Conservation (phyloP, 2,797 vertebrate genomes). For the Trichosurus vulpecula region DNA sequence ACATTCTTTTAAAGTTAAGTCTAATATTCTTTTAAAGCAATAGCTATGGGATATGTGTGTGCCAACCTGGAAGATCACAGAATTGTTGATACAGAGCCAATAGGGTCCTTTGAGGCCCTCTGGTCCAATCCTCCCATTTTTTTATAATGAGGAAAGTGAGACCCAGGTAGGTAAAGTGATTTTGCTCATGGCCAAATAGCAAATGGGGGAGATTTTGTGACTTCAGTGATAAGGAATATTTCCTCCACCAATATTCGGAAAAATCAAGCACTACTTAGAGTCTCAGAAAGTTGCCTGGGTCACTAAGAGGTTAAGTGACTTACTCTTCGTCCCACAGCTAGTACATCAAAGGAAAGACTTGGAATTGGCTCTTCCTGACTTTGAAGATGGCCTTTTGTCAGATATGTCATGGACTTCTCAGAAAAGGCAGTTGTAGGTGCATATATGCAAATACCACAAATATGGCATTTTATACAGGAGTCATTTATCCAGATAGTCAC, state of each 20-base stretch:
- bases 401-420: not conserved
- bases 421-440: not conserved
- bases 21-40: not conserved
- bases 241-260: not conserved
- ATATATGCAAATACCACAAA: not conserved
- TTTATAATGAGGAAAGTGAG: conserved; percentile 38
- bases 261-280: not conserved
- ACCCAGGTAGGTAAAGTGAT: not conserved
- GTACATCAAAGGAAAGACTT: not conserved
- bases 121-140: not conserved
- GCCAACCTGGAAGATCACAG: not conserved
- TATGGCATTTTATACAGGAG: not conserved
- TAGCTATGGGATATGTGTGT: not conserved
- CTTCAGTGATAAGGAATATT: not conserved
- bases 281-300: not conserved
- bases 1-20: not conserved
- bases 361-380: not conserved
- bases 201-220: not conserved
- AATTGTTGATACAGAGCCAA: not conserved
- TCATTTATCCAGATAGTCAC: not conserved
- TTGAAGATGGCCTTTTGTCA: not conserved
- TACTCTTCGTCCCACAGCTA: not conserved
- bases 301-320: not conserved
- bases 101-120: not conserved
- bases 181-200: not conserved